A percentile compares a stretch with the other conserved stretches of the same genome.
Conservation (phyloP, 2,888 invertebrate genomes). For the Ptycholaimellus sp. region DNA sequence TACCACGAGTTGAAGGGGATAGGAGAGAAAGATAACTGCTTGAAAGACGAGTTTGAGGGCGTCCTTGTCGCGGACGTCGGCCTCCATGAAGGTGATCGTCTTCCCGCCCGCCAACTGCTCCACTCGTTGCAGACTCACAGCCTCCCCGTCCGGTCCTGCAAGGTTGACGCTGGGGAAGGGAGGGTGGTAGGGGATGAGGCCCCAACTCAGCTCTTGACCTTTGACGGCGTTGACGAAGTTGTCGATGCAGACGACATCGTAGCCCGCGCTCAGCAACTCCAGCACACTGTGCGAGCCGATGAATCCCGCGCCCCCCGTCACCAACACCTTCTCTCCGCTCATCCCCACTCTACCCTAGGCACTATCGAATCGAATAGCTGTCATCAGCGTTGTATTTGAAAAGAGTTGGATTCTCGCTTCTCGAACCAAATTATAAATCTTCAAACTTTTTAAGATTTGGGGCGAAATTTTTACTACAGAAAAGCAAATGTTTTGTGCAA, state of each 20-base stretch:
- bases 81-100: conserved; percentile 28
- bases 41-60: conserved; percentile 15
- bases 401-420: too few species aligned
- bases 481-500: too few species aligned
- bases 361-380: too few species aligned
- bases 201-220: conserved; percentile 25
- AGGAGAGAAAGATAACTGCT: conserved; percentile 9
- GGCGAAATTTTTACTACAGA: too few species aligned
- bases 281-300: conserved; percentile 75
- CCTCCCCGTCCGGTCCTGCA: conserved; percentile 33
- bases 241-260: conserved; percentile 60
- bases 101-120: conserved; percentile 50
- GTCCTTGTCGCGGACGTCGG: conserved; percentile 13
- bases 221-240: conserved; percentile 64
- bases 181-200: too few species aligned
- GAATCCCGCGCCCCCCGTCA: conserved; percentile 82
- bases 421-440: too few species aligned
- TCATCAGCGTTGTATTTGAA: too few species aligned
- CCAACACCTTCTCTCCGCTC: too few species aligned
- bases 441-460: too few species aligned
- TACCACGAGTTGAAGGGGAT: too few species aligned
- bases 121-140: conserved; percentile 48
- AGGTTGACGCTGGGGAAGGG: conserved; percentile 2
- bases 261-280: conserved; percentile 55
- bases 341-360: too few species aligned